phyloP scores from a whole-genome alignment of 2,888 invertebrate species.

The Microplitis deprimator region DNA sequence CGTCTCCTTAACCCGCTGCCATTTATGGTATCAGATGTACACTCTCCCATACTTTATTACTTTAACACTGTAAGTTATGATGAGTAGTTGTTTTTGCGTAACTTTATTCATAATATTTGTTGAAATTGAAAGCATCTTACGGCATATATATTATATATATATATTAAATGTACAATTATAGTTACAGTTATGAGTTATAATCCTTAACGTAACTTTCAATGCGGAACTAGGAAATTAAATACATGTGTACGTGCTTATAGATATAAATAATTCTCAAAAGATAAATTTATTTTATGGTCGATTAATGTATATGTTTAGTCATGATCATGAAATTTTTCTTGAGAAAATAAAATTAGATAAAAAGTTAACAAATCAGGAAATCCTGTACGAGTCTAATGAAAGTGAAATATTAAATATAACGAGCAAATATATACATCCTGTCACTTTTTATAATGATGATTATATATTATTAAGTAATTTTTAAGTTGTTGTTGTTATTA shows the following conservation, averaged over 20 bases:
- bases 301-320: constrained; percentile 38
- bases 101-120: not conserved
- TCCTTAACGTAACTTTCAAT: constrained; percentile 36
- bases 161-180: not conserved
- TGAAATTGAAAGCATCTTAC: not conserved
- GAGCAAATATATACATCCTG: not conserved
- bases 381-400: constrained; percentile 13
- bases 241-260: not conserved
- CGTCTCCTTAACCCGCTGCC: not conserved
- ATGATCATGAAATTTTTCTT: constrained; percentile 28
- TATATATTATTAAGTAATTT: not conserved
- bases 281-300: constrained; percentile 22
- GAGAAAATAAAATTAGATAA: not conserved
- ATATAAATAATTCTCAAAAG: constrained; percentile 12
- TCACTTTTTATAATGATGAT: not conserved
- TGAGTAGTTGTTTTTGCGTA: not conserved
- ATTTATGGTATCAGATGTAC: not conserved
- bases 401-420: constrained; percentile 19
- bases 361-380: constrained; percentile 12
- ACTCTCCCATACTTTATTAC: not conserved
- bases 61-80: not conserved
- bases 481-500: not conserved
- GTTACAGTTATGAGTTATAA: not conserved
- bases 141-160: not conserved
- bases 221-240: constrained; percentile 36